Conservation (phyloP, 2,888 invertebrate species). For the Papilio gigon region DNA sequence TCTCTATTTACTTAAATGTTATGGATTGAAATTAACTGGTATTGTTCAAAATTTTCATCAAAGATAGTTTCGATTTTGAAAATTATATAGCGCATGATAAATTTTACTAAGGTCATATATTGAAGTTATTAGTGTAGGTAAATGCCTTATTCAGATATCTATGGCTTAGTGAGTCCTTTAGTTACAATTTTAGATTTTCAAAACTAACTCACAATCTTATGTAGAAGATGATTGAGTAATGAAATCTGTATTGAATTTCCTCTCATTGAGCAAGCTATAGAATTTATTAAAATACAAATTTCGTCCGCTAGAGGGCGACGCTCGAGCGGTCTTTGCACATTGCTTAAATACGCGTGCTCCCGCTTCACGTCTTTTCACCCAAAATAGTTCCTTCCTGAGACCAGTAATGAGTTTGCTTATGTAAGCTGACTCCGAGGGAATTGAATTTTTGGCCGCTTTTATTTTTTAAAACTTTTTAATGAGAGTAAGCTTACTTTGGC, state of each 20-base stretch:
- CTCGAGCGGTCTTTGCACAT: slow-evolving; percentile 11
- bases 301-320: slow-evolving; percentile 14
- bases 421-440: slow-evolving; percentile 40
- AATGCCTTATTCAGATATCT: too few species aligned
- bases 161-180: too few species aligned
- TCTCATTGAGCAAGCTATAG: not conserved
- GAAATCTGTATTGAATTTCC: not conserved
- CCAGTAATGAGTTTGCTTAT: slow-evolving; percentile 78
- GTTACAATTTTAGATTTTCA: too few species aligned
- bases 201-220: too few species aligned
- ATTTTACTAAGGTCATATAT: not conserved
- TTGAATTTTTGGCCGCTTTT: slow-evolving; percentile 22
- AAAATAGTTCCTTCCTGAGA: slow-evolving; percentile 80
- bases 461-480: slow-evolving; percentile 27
- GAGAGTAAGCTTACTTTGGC: slow-evolving; percentile 25
- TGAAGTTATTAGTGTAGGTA: not conserved
- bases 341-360: slow-evolving; percentile 25
- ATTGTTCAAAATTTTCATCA: not conserved
- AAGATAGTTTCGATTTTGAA: not conserved
- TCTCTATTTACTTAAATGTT: slow-evolving; percentile 74
- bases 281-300: slow-evolving; percentile 26
- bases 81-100: too few species aligned
- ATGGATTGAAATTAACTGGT: slow-evolving; percentile 56
- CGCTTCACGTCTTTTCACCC: slow-evolving; percentile 65
- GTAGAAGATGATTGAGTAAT: not conserved